These are phyloP conservation scores for Baryphthengus martii DNA, from an alignment of 2,113 vertebrate species.

Conservation along the genomic window DNA sequence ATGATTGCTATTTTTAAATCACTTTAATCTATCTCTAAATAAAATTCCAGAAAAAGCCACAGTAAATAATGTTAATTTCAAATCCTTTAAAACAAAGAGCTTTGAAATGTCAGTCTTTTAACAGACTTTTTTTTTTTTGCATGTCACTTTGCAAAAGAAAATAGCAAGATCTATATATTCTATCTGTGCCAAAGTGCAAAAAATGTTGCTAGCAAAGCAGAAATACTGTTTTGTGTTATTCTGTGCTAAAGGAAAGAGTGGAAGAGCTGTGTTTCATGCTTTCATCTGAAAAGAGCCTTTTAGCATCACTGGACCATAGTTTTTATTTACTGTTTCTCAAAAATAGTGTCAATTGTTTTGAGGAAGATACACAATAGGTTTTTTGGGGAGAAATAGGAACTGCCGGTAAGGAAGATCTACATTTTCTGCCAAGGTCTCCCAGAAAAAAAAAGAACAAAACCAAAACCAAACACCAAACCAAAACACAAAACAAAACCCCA, in stretches of 20 bases:
- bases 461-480: too few species aligned
- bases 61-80: neutral
- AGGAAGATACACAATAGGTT: neutral
- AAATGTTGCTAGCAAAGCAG: neutral
- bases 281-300: neutral
- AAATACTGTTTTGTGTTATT: neutral
- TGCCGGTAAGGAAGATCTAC: neutral
- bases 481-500: too few species aligned
- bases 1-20: neutral
- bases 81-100: neutral
- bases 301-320: neutral
- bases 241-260: neutral
- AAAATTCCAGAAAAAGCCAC: neutral
- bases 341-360: neutral
- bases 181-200: neutral
- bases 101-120: neutral
- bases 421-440: neutral
- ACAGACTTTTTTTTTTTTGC: neutral
- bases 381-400: neutral
- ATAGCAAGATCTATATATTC: neutral
- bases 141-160: neutral
- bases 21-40: neutral
- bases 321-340: neutral
- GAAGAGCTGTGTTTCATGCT: neutral
- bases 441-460: too few species aligned